These are phyloP conservation scores for Acrobasis suavella DNA, from an alignment of 2,888 invertebrate species.

Conservation along the genomic window DNA sequence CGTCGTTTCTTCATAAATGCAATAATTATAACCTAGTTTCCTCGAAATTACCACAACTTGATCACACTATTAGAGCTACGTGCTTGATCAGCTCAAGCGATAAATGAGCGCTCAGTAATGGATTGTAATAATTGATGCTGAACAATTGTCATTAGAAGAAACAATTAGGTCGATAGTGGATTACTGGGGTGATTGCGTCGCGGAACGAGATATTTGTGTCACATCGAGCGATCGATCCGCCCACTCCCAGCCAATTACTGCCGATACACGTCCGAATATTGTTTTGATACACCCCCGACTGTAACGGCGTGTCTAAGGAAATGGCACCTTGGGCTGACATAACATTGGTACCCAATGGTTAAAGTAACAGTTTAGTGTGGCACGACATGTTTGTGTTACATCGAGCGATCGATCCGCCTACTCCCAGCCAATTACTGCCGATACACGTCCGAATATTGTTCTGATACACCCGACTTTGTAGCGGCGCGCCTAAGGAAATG, in stretches of 20 bases:
- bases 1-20: no score
- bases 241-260: conserved; percentile 73
- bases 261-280: conserved; percentile 72
- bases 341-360: neutral
- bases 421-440: no score
- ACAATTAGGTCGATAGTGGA: conserved; percentile 76
- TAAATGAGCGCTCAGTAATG: conserved; percentile 51
- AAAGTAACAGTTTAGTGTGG: neutral
- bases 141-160: conserved; percentile 69
- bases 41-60: neutral
- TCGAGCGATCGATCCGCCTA: no score
- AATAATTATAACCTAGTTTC: neutral
- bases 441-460: no score
- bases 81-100: conserved; percentile 40
- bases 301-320: no score
- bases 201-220: conserved; percentile 74
- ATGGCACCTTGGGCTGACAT: no score
- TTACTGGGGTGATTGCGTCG: conserved; percentile 70
- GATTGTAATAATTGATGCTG: conserved; percentile 60
- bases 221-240: conserved; percentile 71
- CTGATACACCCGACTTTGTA: no score
- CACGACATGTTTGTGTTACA: no score
- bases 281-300: conserved; percentile 52
- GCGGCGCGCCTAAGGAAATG: no score
- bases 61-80: conserved; percentile 8